Percentiles rank a stretch among this genome's conserved stretches.
These are phyloP conservation scores for Drosophila pectinifera DNA, from an alignment of 1,140 invertebrate genomes.

Conservation along the genomic window DNA sequence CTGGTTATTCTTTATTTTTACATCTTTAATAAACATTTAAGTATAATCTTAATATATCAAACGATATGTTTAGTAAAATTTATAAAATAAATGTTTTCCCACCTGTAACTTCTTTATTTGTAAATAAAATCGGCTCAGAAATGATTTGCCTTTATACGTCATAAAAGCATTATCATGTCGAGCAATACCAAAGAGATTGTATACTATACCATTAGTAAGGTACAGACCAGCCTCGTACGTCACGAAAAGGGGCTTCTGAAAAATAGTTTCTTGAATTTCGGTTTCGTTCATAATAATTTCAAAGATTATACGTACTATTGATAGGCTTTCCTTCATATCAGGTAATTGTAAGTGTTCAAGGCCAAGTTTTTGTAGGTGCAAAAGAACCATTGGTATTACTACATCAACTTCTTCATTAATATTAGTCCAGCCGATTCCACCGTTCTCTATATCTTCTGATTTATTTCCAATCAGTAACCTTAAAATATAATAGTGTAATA, in stretches of 20 bases:
- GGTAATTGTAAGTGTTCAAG: conserved; percentile 72
- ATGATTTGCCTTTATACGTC: conserved; percentile 76
- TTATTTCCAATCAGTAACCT: conserved; percentile 2
- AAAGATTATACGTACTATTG: conserved; percentile 41
- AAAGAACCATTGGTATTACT: conserved; percentile 70
- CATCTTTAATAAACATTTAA: too few species aligned
- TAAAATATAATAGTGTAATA: not conserved
- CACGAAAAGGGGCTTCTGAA: conserved; percentile 69
- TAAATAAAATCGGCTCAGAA: conserved; percentile 68
- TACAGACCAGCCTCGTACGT: conserved; percentile 67
- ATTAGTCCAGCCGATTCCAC: conserved; percentile 68
- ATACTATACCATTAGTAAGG: conserved; percentile 72
- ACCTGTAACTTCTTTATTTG: conserved; percentile 75
- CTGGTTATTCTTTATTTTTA: too few species aligned
- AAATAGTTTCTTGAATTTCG: not conserved
- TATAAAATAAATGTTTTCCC: not conserved
- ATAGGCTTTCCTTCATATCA: conserved; percentile 69
- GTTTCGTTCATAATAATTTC: not conserved
- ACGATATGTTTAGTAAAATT: too few species aligned
- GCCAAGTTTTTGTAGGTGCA: conserved; percentile 66
- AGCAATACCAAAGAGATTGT: conserved; percentile 65
- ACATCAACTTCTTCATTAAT: conserved; percentile 79
- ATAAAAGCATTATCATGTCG: conserved; percentile 68
- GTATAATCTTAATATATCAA: too few species aligned
- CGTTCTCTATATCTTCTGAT: conserved; percentile 29